Evolutionary conservation across 2,113 vertebrate genomes (phyloP).

Genomic region (Pseudopipra pipra): DNA sequence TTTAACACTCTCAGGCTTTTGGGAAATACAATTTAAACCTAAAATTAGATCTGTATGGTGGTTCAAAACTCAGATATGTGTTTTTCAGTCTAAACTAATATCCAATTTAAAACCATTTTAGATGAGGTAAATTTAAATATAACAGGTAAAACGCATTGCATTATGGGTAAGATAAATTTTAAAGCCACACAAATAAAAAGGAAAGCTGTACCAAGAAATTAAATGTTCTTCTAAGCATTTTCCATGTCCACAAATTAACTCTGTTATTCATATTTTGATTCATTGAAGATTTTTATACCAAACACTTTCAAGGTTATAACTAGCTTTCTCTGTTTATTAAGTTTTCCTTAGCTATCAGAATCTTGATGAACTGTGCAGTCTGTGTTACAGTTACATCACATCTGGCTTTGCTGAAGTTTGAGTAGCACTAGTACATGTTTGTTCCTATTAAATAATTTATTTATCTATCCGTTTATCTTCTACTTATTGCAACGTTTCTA

Average conservation of each 20-base stretch:
- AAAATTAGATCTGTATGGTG: background rate
- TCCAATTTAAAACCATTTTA: background rate
- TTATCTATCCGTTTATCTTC: background rate
- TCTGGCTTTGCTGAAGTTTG: background rate
- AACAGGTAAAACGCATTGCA: background rate
- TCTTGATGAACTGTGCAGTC: background rate
- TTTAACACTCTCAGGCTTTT: background rate
- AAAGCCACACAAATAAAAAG: background rate
- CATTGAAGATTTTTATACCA: background rate
- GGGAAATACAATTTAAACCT: background rate
- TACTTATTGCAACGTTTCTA: background rate
- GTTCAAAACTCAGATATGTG: background rate
- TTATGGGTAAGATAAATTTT: background rate
- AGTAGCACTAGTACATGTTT: background rate
- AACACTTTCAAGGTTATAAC: background rate
- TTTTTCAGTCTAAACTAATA: background rate
- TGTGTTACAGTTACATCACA: background rate
- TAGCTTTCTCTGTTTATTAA: background rate
- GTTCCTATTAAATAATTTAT: background rate
- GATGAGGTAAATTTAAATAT: conserved; percentile 14
- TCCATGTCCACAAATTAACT: background rate
- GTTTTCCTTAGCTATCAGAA: background rate
- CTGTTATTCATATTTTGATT: background rate
- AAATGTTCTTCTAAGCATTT: background rate
- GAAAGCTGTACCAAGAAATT: background rate